Evolutionary conservation across 2,888 invertebrate genomes (phyloP), one percentile per base, ranked within the genome.

Genomic region (Sarcophaga variegata): DNA sequence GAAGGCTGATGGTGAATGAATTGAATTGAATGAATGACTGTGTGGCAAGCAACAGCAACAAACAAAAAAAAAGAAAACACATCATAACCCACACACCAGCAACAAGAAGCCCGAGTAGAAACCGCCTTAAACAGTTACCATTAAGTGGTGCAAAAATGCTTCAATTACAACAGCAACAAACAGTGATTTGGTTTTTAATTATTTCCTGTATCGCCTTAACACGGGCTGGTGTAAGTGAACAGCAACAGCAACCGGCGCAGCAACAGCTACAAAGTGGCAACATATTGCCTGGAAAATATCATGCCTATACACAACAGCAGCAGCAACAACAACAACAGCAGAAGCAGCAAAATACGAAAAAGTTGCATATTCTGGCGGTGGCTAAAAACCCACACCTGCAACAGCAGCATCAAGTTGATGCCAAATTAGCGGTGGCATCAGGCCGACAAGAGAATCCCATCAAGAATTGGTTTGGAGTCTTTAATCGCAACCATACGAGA

Each of bases 381-480:
- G 80, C 54, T 62, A 74, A 83, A 80, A 80, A 63, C 72, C 70
- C 71, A 66, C 76, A 76, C 37, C 25, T 77, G 47, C 59, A 86
- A 22, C 71, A 87, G 4, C 79, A 70, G 0, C 71, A 70, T 62
- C n/a, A 66, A 47, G n/a, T 62, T 69, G 66, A 64, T 49, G 37
- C 69, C 4, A 71, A 66, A 17, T 20, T 66, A 54, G 17, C 17
- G 17, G 54, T 54, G 17, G 25, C 63, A 60, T 20, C 74, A 20
- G 20, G 89, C 88, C 88, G 89, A 83, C 91, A 90, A 89, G 92
- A 90, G 14, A 91, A 90, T 90, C 91, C 92, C 87, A 91, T 94
- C 64, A 95, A 94, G 92, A 95, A 95, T 91, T 94, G 95, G 92
- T 94, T 95, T 90, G 95, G 95, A 47, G 93, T 95, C 71, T 96